These are phyloP conservation scores for Rhopalosiphum nymphaeae DNA, from an alignment of 2,888 invertebrate genomes.

Conservation along the genomic window DNA sequence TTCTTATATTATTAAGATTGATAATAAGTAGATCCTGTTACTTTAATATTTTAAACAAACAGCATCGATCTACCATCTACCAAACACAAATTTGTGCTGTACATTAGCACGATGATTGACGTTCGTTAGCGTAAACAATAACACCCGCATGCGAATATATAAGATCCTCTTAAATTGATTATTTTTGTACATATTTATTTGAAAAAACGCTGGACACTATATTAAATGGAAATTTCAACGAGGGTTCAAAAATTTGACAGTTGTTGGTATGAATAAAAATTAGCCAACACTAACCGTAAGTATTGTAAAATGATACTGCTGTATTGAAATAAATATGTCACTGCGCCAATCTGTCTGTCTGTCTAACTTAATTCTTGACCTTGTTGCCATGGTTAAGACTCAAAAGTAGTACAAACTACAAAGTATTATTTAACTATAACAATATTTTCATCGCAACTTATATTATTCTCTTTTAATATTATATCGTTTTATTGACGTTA, in stretches of 20 bases:
- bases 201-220: not conserved
- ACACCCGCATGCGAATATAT: not conserved
- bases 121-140: not conserved
- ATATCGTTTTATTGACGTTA: not conserved
- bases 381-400: not conserved
- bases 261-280: not conserved
- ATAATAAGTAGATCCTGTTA: not conserved
- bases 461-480: not conserved
- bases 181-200: not conserved
- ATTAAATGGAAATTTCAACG: not conserved
- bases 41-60: not conserved
- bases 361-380: not conserved
- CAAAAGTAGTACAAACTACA: not conserved
- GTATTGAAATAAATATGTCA: not conserved
- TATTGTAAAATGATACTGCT: not conserved
- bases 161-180: not conserved
- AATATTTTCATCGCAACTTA: not conserved
- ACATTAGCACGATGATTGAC: not conserved
- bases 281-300: not conserved
- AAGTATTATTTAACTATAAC: not conserved
- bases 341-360: not conserved
- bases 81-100: not conserved
- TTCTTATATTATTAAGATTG: not conserved
- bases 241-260: not conserved
- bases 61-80: not conserved